Conservation (phyloP, 2,888 invertebrate genomes). For the Lepetodrilus schrolli region DNA sequence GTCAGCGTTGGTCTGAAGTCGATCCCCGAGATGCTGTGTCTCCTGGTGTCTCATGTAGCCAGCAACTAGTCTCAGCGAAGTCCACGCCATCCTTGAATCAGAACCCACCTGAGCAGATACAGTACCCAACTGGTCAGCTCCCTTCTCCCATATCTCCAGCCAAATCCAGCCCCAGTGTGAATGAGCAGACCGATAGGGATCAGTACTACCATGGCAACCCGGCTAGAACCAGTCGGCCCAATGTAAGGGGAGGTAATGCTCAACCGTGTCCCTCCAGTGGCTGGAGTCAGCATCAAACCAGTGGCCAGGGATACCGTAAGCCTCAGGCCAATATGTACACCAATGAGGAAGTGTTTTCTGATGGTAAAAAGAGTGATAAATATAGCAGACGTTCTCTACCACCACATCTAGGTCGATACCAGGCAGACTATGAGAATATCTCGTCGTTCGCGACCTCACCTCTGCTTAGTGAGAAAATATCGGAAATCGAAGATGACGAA, state of each 20-base stretch:
- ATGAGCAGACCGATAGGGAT: slow-evolving; percentile 29
- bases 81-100: slow-evolving; percentile 58
- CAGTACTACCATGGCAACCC: background rate
- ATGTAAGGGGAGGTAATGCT: background rate
- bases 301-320: background rate
- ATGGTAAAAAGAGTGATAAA: slow-evolving; percentile 39
- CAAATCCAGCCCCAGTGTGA: slow-evolving; percentile 45
- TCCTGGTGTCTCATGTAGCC: background rate
- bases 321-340: slow-evolving; percentile 36
- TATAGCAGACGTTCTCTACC: slow-evolving; percentile 49
- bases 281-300: slow-evolving; percentile 25
- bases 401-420: slow-evolving; percentile 47
- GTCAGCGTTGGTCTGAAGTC: background rate
- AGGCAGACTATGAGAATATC: slow-evolving; percentile 46
- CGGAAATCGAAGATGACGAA: slow-evolving; percentile 51
- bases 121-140: slow-evolving; percentile 38
- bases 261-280: background rate
- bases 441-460: slow-evolving; percentile 36
- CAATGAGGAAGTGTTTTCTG: slow-evolving; percentile 34
- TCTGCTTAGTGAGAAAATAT: slow-evolving; percentile 45
- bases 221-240: background rate
- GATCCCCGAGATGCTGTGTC: background rate
- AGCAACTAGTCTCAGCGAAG: slow-evolving; percentile 55
- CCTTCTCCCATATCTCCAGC: slow-evolving; percentile 30
- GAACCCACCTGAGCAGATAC: slow-evolving; percentile 48